phyloP scores from a whole-genome alignment of 2,113 vertebrate species.

The Myiagra hebetior region DNA sequence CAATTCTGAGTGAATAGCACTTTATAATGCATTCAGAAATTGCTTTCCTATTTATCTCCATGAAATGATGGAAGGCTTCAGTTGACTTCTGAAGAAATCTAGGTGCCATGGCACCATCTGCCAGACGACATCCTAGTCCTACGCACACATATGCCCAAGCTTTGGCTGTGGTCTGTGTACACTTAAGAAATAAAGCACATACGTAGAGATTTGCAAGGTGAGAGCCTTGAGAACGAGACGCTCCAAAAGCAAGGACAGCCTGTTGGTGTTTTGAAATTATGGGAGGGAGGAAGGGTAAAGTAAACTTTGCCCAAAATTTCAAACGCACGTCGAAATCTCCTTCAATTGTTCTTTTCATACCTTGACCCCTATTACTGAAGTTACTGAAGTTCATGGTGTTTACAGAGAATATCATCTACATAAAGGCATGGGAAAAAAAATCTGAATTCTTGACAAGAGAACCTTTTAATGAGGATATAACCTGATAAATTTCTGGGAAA shows the following conservation, averaged over 20 bases:
- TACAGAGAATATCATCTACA: background rate
- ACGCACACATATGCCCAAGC: constrained; percentile 41
- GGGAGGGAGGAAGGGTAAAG: background rate
- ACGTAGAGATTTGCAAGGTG: constrained; percentile 37
- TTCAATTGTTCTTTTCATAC: background rate
- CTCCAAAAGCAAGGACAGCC: constrained; percentile 14
- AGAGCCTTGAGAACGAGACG: constrained; percentile 24
- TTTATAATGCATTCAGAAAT: constrained; percentile 14
- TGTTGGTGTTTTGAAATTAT: background rate
- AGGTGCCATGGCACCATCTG: constrained; percentile 35
- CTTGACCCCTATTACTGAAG: background rate
- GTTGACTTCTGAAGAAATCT: constrained; percentile 19
- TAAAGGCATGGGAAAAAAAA: background rate
- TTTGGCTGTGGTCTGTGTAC: constrained; percentile 32
- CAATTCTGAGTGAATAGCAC: constrained; percentile 3
- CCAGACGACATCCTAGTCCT: constrained; percentile 50
- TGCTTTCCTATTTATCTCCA: constrained; percentile 1
- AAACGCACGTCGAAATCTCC: background rate
- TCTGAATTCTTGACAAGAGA: background rate
- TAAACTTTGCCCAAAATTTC: constrained; percentile 5
- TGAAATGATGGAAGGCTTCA: constrained; percentile 30
- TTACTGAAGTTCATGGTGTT: background rate
- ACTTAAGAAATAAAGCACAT: constrained; percentile 38
- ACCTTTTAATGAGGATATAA: background rate
- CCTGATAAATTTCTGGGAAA: background rate